phyloP scores from a whole-genome alignment of 2,797 vertebrate species.

The Amphiprion clarkii region DNA sequence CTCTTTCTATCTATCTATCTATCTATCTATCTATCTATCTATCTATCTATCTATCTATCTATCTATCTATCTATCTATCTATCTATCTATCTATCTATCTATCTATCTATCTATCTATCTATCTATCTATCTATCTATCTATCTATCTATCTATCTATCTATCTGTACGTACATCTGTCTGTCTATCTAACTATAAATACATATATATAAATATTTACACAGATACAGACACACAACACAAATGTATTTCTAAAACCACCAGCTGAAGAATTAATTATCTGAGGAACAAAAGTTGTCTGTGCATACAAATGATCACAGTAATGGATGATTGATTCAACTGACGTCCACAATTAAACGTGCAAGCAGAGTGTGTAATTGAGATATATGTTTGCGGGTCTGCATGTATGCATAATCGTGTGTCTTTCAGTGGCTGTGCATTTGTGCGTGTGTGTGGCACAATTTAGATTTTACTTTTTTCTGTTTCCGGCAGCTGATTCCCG shows the following conservation, averaged over 20 bases:
- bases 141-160: too few species aligned
- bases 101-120: too few species aligned
- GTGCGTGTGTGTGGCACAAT: conserved; percentile 15
- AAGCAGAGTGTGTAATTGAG: conserved; percentile 53
- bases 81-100: conserved; percentile 2
- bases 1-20: too few species aligned
- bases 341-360: conserved; percentile 54
- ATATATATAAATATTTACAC: conserved; percentile 12
- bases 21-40: too few species aligned
- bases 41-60: background rate
- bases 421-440: conserved; percentile 2
- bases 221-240: conserved; percentile 58
- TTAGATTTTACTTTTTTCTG: conserved; percentile 66
- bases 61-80: conserved; percentile 21
- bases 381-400: conserved; percentile 27
- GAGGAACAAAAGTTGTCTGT: conserved; percentile 16
- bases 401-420: conserved; percentile 24
- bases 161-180: too few species aligned
- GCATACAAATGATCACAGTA: conserved; percentile 35
- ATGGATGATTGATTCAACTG: conserved; percentile 48
- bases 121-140: too few species aligned
- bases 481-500: conserved; percentile 63
- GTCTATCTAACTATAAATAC: too few species aligned
- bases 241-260: conserved; percentile 12
- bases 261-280: conserved; percentile 8